Evolutionary conservation across 2,113 vertebrate species (phyloP), one percentile per base, ranked within the genome.

Genomic region (Tachuris rubrigastra): DNA sequence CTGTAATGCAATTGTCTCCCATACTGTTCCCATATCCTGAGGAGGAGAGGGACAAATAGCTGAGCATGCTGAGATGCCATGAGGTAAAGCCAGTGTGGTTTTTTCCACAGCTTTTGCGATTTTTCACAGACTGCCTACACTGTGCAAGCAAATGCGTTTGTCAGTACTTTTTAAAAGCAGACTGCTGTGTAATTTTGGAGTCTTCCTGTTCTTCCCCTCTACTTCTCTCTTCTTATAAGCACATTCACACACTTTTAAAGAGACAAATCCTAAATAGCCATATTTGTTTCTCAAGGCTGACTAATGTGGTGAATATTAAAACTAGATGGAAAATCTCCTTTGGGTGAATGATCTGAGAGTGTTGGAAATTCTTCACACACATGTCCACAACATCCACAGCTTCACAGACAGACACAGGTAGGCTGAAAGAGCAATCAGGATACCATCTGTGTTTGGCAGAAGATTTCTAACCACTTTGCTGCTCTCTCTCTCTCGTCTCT

Each of bases 401-500:
- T 94, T 92, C 78, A 74, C 44, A 68, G 86, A 92, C 78, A 92
- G 90, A 91, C 90, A 85, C 88, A 94, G 91, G 90, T 97, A 91
- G 89, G 89, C 86, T 81, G 74, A 96, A 96, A 96, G 85, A 96
- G 92, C 92, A 95, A 94, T 95, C 93, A 73, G 42, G 44, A 53
- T 83, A 65, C 92, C 95, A 96, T 96, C 95, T 94, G 88, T 93
- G 79, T 90, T 80, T 92, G 42, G 94, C 87, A 96, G 84, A 93
- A 97, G 80, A 96, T 90, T 93, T 95, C 87, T 89, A 94, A 86
- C 85, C 78, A 78, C 66, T 68, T 94, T 83, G 92, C 80, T 74
- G 67, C 87, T 95, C 73, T 93, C 55, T 84, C 60, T 85, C 58
- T 89, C 89, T 96, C 67, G 6, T 93, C 60, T 87, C 27, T 85